Evolutionary conservation across 1,140 invertebrate genomes (phyloP).

Genomic region (Diploscapter pachys): DNA sequence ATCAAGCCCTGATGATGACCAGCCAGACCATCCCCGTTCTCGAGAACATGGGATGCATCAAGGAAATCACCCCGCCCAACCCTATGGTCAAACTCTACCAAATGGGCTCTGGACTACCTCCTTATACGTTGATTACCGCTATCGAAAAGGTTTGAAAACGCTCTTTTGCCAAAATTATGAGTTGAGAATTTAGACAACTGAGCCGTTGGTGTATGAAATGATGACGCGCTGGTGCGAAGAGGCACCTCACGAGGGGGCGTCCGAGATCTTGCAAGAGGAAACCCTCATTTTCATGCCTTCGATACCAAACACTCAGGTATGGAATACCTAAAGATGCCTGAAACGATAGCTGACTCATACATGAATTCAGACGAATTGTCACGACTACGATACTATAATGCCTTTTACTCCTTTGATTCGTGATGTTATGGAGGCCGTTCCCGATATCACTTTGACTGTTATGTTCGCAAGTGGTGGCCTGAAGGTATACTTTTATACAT

Average conservation of each 20-base stretch:
- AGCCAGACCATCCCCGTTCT: slow-evolving; percentile 25
- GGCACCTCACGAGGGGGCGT: slow-evolving; percentile 32
- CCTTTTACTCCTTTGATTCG: slow-evolving; percentile 49
- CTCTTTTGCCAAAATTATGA: not conserved
- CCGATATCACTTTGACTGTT: slow-evolving; percentile 52
- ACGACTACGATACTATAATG: slow-evolving; percentile 53
- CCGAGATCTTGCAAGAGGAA: slow-evolving; percentile 40
- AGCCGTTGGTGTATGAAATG: slow-evolving; percentile 50
- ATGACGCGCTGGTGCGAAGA: slow-evolving; percentile 43
- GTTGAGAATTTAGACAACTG: slow-evolving; percentile 49
- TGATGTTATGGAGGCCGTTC: slow-evolving; percentile 42
- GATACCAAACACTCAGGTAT: slow-evolving; percentile 48
- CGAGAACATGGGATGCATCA: slow-evolving; percentile 18
- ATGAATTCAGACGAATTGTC: slow-evolving; percentile 50
- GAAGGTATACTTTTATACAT: slow-evolving; percentile 44
- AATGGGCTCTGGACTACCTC: slow-evolving; percentile 38
- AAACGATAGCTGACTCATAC: not conserved
- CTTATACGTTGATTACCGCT: slow-evolving; percentile 50
- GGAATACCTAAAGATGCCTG: not conserved
- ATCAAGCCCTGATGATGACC: slow-evolving; percentile 44
- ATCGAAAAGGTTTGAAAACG: slow-evolving; percentile 39
- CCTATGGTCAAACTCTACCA: slow-evolving; percentile 37
- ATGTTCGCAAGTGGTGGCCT: slow-evolving; percentile 51
- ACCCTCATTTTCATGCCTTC: slow-evolving; percentile 54
- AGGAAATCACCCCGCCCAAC: slow-evolving; percentile 28